Percentiles rank a stretch among this genome's conserved stretches.
These are phyloP conservation scores for Temnopleurus reevesii DNA, from an alignment of 53 echinoderm and acorn worm species.

Conservation along the genomic window DNA sequence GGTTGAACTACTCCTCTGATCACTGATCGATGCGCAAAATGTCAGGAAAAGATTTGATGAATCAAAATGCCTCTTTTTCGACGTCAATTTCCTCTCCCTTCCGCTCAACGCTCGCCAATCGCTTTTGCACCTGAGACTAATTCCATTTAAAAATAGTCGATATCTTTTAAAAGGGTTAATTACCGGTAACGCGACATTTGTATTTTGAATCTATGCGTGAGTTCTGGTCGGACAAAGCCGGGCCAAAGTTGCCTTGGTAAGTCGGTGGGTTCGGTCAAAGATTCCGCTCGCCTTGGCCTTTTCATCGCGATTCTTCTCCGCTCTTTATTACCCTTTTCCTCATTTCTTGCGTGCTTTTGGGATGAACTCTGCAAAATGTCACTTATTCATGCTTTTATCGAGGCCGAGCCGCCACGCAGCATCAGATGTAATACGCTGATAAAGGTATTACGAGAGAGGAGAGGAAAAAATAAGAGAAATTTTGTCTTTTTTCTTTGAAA, in stretches of 20 bases:
- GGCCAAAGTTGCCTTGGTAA: background rate
- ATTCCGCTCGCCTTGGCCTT: background rate
- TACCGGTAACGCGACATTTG: constrained; percentile 18
- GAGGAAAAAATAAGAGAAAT: background rate
- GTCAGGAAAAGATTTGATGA: background rate
- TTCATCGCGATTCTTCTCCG: background rate
- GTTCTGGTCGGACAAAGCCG: background rate
- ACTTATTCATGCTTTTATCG: constrained; percentile 23
- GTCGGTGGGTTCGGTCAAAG: background rate
- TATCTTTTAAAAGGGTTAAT: background rate
- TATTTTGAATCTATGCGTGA: background rate
- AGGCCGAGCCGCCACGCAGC: background rate
- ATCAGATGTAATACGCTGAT: constrained; percentile 24
- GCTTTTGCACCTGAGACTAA: background rate
- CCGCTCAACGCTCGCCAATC: background rate
- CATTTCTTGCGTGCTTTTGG: background rate
- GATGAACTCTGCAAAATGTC: constrained; percentile 14
- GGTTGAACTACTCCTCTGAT: no score
- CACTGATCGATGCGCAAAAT: no score
- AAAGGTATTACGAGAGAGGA: background rate
- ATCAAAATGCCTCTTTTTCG: background rate
- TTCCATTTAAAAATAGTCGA: constrained; percentile 21
- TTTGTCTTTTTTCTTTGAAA: no score
- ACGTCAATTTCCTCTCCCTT: constrained; percentile 16
- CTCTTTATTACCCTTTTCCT: background rate